phyloP scores from a whole-genome alignment of 1,140 invertebrate genomes.

The Drosophila funebris region DNA sequence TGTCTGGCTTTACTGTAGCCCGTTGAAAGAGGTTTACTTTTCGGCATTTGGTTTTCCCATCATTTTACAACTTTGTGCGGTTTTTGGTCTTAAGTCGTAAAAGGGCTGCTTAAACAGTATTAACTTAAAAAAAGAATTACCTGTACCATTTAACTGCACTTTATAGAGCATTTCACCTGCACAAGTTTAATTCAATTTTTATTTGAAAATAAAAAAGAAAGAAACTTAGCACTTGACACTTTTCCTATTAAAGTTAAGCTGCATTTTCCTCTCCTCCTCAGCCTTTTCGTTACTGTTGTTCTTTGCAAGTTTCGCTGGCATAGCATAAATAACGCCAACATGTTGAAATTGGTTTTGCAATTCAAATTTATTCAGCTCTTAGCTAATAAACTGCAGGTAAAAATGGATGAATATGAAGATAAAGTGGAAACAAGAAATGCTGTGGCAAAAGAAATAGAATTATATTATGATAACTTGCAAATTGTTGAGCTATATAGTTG shows the following conservation, averaged over 20 bases:
- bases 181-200: constrained; percentile 23
- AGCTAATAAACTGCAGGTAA: constrained; percentile 14
- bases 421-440: background rate
- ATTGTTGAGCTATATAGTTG: background rate
- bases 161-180: background rate
- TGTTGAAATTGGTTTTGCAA: constrained; percentile 36
- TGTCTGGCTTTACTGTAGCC: constrained; percentile 37
- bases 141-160: constrained; percentile 8
- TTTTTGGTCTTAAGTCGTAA: background rate
- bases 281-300: constrained; percentile 11
- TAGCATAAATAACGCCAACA: constrained; percentile 6
- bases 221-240: constrained; percentile 17
- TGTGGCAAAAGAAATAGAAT: background rate
- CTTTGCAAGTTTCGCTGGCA: background rate
- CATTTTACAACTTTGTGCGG: constrained; percentile 34
- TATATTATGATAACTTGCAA: constrained; percentile 8
- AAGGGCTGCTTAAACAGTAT: constrained; percentile 14
- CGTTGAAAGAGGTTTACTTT: constrained; percentile 32
- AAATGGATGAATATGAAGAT: background rate
- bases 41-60: constrained; percentile 17
- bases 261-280: background rate
- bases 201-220: background rate
- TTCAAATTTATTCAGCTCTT: constrained; percentile 36
- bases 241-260: constrained; percentile 14
- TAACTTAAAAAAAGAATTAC: background rate